These are phyloP conservation scores for Tillus elongatus DNA, from an alignment of 2,888 invertebrate species.

Conservation along the genomic window DNA sequence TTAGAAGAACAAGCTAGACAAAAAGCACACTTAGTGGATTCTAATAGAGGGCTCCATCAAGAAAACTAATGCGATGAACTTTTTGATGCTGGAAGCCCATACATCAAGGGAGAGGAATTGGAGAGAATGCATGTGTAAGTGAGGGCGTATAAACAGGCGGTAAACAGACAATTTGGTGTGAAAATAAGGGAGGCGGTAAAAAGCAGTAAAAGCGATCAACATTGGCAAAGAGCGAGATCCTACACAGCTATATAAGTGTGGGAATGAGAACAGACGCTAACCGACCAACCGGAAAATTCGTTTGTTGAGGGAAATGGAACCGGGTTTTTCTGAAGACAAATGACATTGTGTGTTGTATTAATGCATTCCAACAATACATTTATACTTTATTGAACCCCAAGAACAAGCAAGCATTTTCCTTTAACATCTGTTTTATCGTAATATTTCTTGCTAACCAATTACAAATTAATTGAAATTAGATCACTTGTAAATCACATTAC, in stretches of 20 bases:
- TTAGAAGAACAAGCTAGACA: no score
- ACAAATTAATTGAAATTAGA: no score
- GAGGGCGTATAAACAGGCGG: conserved; percentile 19
- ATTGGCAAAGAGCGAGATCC: conserved; percentile 29
- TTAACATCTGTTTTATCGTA: no score
- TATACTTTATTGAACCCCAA: no score
- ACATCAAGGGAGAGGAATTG: conserved; percentile 17
- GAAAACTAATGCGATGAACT: neutral
- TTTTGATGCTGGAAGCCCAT: neutral
- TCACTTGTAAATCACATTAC: no score
- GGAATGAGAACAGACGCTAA: conserved; percentile 38
- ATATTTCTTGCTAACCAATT: no score
- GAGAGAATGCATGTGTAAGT: conserved; percentile 20
- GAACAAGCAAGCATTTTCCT: no score
- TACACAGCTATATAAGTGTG: conserved; percentile 36
- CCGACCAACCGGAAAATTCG: conserved; percentile 43
- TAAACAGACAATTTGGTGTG: conserved; percentile 22
- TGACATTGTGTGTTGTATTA: conserved; percentile 31
- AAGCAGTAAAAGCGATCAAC: conserved; percentile 31
- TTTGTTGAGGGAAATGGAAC: conserved; percentile 44
- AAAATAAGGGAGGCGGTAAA: conserved; percentile 30
- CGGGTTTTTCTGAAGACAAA: conserved; percentile 43
- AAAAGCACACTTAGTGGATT: no score
- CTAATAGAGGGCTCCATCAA: no score
- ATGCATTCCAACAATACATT: conserved; percentile 2